Evolutionary conservation across 2,888 invertebrate species (phyloP).

Genomic region (Latrodectus elegans): DNA sequence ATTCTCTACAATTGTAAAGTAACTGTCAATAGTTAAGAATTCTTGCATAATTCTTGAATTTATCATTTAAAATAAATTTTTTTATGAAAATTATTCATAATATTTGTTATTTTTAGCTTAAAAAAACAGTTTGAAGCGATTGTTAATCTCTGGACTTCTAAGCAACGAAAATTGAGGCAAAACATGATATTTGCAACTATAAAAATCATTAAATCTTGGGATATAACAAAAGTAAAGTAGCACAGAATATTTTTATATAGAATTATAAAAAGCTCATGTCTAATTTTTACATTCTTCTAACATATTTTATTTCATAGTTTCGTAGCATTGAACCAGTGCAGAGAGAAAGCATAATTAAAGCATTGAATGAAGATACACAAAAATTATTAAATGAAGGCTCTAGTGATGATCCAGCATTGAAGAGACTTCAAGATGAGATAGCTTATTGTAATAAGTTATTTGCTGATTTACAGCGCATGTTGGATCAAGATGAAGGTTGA

Average conservation of each 20-base stretch:
- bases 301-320: conserved; percentile 48
- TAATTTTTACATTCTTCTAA: background rate
- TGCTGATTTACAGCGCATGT: conserved; percentile 86
- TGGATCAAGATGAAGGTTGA: conserved; percentile 79
- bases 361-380: conserved; percentile 97
- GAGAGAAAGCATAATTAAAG: conserved; percentile 93
- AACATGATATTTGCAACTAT: conserved; percentile 99
- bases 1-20: too few species aligned
- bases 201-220: conserved; percentile 91
- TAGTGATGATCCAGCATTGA: conserved; percentile 92
- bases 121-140: conserved; percentile 89
- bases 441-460: conserved; percentile 95
- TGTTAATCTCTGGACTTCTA: conserved; percentile 94
- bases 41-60: too few species aligned
- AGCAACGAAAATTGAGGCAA: conserved; percentile 92
- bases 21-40: too few species aligned
- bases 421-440: conserved; percentile 91
- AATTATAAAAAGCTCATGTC: background rate
- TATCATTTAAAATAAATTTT: too few species aligned
- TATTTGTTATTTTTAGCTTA: conserved; percentile 77
- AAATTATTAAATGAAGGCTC: conserved; percentile 96
- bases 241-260: background rate
- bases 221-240: conserved; percentile 82
- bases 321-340: conserved; percentile 91
- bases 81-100: too few species aligned